phyloP scores from a whole-genome alignment of 2,113 vertebrate genomes.

The Perognathus longimembris region DNA sequence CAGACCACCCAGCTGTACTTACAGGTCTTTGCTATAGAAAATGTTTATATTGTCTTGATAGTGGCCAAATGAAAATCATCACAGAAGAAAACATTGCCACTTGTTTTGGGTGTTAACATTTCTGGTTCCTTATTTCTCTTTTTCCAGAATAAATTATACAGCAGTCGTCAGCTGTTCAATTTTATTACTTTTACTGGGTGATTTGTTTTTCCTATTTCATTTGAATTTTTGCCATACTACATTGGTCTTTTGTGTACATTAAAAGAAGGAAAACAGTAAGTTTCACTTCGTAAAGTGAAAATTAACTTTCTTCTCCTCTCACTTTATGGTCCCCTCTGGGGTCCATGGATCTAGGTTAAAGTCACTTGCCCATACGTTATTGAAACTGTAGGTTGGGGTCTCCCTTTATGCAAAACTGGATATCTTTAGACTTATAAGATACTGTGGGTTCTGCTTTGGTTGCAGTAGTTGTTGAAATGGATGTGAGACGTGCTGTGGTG shows the following conservation, averaged over 20 bases:
- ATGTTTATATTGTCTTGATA: no score
- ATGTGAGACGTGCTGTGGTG: background rate
- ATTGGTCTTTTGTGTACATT: background rate
- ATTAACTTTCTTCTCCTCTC: accelerated
- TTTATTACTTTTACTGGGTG: background rate
- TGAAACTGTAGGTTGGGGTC: no score
- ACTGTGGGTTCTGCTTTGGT: accelerated
- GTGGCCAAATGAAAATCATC: background rate
- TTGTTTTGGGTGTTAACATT: background rate
- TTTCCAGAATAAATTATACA: background rate
- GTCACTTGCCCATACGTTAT: background rate
- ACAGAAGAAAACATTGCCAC: background rate
- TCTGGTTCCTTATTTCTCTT: background rate
- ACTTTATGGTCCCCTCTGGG: no score
- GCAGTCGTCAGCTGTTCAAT: background rate
- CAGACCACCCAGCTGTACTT: no score
- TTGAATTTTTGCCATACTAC: background rate
- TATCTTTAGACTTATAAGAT: accelerated
- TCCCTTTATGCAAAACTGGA: background rate
- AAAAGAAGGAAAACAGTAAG: background rate
- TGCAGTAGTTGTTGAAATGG: no score
- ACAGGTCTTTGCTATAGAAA: background rate
- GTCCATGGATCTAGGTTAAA: accelerated
- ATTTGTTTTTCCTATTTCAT: background rate
- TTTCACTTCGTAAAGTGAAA: background rate